These are phyloP conservation scores for Leptinotarsa peninsularis DNA, from an alignment of 2,888 invertebrate species.

Conservation along the genomic window DNA sequence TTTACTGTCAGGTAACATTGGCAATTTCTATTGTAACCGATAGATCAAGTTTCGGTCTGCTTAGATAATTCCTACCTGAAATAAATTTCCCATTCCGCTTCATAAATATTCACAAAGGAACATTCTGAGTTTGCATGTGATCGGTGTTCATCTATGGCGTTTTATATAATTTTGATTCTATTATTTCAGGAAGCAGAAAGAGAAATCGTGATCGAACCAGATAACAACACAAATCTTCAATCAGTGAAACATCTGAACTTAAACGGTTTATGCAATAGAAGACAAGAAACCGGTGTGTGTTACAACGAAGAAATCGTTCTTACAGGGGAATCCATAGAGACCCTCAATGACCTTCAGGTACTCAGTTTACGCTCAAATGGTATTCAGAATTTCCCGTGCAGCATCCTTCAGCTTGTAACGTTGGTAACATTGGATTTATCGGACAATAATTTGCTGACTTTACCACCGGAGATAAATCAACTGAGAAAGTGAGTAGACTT, in stretches of 20 bases:
- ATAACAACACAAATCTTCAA: conserved; percentile 35
- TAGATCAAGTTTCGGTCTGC: conserved; percentile 2
- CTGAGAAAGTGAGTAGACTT: conserved; percentile 68
- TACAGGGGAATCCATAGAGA: conserved; percentile 61
- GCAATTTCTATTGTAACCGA: not conserved
- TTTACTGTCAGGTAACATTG: not conserved
- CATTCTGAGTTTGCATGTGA: not conserved
- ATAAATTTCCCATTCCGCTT: not conserved
- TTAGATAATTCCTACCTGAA: not conserved
- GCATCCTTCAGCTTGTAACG: conserved; percentile 71
- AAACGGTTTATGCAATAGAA: conserved; percentile 61
- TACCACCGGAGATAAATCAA: conserved; percentile 75
- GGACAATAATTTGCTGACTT: conserved; percentile 74
- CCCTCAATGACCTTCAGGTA: conserved; percentile 61
- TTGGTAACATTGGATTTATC: conserved; percentile 77
- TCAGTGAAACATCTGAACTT: conserved; percentile 61
- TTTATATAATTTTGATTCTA: conserved; percentile 17
- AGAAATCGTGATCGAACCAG: conserved; percentile 31
- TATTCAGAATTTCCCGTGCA: conserved; percentile 72
- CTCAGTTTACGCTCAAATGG: conserved; percentile 70
- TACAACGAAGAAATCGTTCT: conserved; percentile 64
- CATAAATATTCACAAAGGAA: conserved; percentile 12
- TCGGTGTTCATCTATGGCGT: not conserved
- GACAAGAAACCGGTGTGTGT: conserved; percentile 47
- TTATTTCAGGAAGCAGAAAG: conserved; percentile 36